Evolutionary conservation across 2,888 invertebrate genomes (phyloP).

Genomic region (Heliconius aoede): DNA sequence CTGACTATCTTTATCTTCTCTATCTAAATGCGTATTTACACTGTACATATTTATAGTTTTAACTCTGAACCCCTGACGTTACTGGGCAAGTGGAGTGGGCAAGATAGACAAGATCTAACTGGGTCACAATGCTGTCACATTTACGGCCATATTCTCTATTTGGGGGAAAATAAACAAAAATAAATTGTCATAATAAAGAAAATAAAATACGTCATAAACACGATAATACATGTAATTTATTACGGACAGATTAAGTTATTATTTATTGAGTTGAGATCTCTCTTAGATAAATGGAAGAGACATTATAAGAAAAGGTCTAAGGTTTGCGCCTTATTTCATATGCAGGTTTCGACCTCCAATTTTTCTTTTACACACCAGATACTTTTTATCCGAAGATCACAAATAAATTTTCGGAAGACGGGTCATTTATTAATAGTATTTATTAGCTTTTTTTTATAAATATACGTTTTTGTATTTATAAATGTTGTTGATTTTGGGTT

Average conservation of each 20-base stretch:
- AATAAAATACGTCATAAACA: constrained; percentile 6
- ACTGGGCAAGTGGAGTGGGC: no score
- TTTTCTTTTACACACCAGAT: constrained; percentile 25
- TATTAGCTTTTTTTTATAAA: neutral
- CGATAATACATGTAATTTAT: constrained; percentile 13
- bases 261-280: constrained; percentile 14
- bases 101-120: constrained; percentile 11
- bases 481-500: no score
- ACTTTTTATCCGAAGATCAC: constrained; percentile 27
- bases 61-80: neutral
- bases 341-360: constrained; percentile 34
- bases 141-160: neutral
- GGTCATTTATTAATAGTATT: neutral
- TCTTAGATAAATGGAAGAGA: constrained; percentile 23
- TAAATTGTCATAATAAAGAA: constrained; percentile 3
- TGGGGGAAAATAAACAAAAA: constrained; percentile 4
- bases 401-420: constrained; percentile 11
- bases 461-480: neutral
- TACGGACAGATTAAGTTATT: neutral
- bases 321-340: constrained; percentile 32
- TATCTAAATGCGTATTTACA: neutral
- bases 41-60: neutral
- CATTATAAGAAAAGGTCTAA: constrained; percentile 23
- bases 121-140: constrained; percentile 10
- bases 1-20: neutral